A percentile compares a stretch with the other conserved stretches of the same genome.
These are phyloP conservation scores for Caenorhabditis afra DNA, from an alignment of 2,888 invertebrate genomes.

Conservation along the genomic window DNA sequence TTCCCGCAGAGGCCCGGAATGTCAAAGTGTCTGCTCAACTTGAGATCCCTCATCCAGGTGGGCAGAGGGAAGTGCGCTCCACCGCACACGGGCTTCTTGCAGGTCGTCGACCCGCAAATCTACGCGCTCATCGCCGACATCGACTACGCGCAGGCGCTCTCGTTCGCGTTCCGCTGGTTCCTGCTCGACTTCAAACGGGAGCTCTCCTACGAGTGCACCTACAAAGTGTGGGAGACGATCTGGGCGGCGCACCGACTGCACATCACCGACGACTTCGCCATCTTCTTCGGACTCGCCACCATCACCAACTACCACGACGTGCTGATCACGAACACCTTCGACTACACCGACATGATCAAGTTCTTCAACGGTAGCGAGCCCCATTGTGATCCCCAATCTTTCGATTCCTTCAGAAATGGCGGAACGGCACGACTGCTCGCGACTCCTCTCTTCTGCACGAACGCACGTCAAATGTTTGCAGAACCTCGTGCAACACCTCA, in stretches of 20 bases:
- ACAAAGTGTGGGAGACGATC: slow-evolving; percentile 93
- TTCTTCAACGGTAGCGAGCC: slow-evolving; percentile 90
- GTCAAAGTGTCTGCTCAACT: slow-evolving; percentile 96
- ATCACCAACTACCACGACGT: slow-evolving; percentile 93
- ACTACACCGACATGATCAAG: slow-evolving; percentile 97
- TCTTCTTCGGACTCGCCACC: slow-evolving; percentile 93
- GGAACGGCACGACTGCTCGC: slow-evolving; percentile 91
- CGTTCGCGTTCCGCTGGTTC: slow-evolving; percentile 98
- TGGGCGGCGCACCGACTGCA: slow-evolving; percentile 91
- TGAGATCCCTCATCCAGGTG: slow-evolving; percentile 86
- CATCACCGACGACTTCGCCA: slow-evolving; percentile 91
- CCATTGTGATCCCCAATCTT: too few species aligned
- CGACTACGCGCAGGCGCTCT: slow-evolving; percentile 93
- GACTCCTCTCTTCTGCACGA: slow-evolving; percentile 89
- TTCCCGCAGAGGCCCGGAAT: slow-evolving; percentile 93
- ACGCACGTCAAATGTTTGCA: slow-evolving; percentile 92
- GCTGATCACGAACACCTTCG: slow-evolving; percentile 95
- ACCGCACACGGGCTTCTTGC: slow-evolving; percentile 72
- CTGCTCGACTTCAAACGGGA: slow-evolving; percentile 95
- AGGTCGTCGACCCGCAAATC: slow-evolving; percentile 78
- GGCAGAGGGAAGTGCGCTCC: background rate
- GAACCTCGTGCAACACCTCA: slow-evolving; percentile 85
- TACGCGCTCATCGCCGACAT: slow-evolving; percentile 87
- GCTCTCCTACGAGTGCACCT: slow-evolving; percentile 92
- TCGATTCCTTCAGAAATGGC: slow-evolving; percentile 90